Evolutionary conservation across 2,888 invertebrate genomes (phyloP), one percentile per base, ranked within the genome.

Genomic region (Drosophila kanekoi): DNA sequence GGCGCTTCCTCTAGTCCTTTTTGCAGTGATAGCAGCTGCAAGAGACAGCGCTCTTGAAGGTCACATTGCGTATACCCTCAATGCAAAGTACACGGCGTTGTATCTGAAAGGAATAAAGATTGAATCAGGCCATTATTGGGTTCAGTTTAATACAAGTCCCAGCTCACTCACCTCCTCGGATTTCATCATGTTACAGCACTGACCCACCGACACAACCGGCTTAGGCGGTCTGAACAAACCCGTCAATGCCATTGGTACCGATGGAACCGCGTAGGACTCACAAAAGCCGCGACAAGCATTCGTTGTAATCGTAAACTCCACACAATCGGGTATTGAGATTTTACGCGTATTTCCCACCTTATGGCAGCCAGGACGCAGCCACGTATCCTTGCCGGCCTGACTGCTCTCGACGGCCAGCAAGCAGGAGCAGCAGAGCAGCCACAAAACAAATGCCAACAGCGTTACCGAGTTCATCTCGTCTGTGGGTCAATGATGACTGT

Each of bases 151-250:
- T 23, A 23, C 23, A 1, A 8, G 23, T 8, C 23, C 8, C 8
- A 23, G 23, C 23, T 28, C n/a, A 54, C 79, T 94, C 90, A 96
- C 96, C 89, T 96, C 96, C 93, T 97, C 96, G 0, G 97, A 96
- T 85, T 97, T 96, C 95, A 96, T 96, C 86, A 97, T 97, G 91
- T 96, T 97, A 92, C 97, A 97, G 92, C 97, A 97, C 90, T 97
- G 96, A 10, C 97, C 97, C 37, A 96, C 94, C 0, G 97, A 97
- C 2, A 96, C 96, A 61, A 96, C 95, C 1, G 95, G 94, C 84
- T 96, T 94, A 28, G 93, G 92, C 5, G 93, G 93, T 75, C 94
- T 94, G 14, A 88, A 87, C 4, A 89, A 68, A 10, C 85, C 82
- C 0, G 43, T 14, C 16, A 75, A 4, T 3, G 52, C 51, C 72